Base-by-base conservation (phyloP, 1,140 invertebrate genomes). In the Drosophila busckii region DNA sequence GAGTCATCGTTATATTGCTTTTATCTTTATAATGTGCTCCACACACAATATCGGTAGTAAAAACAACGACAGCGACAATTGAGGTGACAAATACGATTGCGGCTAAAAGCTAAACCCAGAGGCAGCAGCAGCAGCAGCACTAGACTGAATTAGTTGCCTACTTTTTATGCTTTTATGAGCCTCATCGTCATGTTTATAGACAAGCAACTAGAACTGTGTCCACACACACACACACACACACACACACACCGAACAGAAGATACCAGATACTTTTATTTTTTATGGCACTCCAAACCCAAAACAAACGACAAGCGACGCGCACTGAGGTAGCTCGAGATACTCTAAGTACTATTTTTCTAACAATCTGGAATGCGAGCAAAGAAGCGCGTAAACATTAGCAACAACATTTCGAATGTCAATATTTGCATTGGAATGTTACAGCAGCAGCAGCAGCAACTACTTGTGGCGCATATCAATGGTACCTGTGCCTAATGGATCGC, bases 21-120 rank as follows among this genome's bases (percentile, higher is more conserved):
- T 59, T 66, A 80, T 80, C 75, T 80, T 82, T 82, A 80, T 82
- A 80, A 80, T 80, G 75, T 58, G 63, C n/a, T n/a, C n/a, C n/a
- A n/a, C 68, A 41, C 75, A 82, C 59, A 80, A 80, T 80, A 80
- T 80, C 64, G 75, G 73, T 68, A 80, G 75, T 82, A 80, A 80
- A 78, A 62, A 41, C 28, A 20, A 66, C 44, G 58, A 37, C 54
- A 45, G 34, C 61, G 53, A 58, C 71, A 78, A 82, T 80, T 82
- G 75, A 80, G 73, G 73, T 80, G 73, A 69, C 73, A 80, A n/a
- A 73, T 58, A 20, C 29, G 15, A 55, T 20, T 26, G 29, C 50
- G 26, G 31, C 37, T 35, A 49, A 49, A 54, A 54, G 40, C 49
- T 29, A 42, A 15, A 16, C 45, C 42, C 41, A 45, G 48, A 28